Evolutionary conservation across 1,140 invertebrate genomes (phyloP).

Genomic region (Bombus waltoni): DNA sequence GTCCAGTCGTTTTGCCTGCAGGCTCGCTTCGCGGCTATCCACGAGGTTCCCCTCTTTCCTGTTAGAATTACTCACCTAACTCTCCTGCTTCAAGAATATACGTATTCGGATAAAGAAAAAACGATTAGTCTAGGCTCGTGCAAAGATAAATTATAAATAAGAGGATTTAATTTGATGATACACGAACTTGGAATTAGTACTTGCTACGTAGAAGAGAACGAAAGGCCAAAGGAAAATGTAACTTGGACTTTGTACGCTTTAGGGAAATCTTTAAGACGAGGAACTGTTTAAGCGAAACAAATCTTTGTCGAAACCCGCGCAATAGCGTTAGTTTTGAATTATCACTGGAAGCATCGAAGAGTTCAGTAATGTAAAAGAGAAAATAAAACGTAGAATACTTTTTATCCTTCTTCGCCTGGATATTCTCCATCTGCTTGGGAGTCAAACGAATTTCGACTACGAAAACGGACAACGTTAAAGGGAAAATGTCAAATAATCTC

Average conservation of each 20-base stretch:
- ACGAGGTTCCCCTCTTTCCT: constrained; percentile 31
- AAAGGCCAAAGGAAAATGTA: background rate
- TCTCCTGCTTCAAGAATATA: background rate
- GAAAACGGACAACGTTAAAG: background rate
- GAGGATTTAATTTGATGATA: background rate
- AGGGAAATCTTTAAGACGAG: too few species aligned
- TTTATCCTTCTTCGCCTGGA: background rate
- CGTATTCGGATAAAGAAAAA: constrained; percentile 1
- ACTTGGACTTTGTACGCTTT: too few species aligned
- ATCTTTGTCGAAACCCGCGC: too few species aligned
- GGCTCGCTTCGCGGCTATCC: constrained; percentile 44
- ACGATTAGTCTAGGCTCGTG: background rate
- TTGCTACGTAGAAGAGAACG: background rate
- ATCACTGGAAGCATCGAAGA: too few species aligned
- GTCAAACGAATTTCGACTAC: background rate
- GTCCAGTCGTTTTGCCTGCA: constrained; percentile 34
- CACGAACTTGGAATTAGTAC: background rate
- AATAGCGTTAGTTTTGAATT: too few species aligned
- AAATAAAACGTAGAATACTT: background rate
- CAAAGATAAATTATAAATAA: background rate
- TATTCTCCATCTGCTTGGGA: background rate
- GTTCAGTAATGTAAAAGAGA: too few species aligned
- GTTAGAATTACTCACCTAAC: constrained; percentile 28
- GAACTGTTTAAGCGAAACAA: too few species aligned
- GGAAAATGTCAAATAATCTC: background rate